Evolutionary conservation across 2,797 vertebrate genomes (phyloP).

Genomic region (Vespertilio murinus): DNA sequence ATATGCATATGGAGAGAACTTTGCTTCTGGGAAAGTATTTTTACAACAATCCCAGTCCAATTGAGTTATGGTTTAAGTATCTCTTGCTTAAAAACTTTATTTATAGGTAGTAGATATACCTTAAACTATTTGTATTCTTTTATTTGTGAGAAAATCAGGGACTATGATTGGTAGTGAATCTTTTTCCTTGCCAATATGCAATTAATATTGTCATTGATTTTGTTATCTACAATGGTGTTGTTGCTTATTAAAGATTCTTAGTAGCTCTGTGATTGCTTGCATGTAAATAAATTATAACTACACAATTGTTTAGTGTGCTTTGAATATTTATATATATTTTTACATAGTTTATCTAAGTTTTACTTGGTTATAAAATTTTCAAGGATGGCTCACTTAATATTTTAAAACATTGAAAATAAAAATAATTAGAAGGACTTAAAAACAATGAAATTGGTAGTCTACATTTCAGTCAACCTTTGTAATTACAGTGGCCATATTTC

Average conservation of each 20-base stretch:
- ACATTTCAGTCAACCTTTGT: not conserved
- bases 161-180: not conserved
- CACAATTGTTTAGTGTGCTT: not conserved
- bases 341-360: not conserved
- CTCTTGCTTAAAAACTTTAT: conserved; percentile 4
- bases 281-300: not conserved
- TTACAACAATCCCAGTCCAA: not conserved
- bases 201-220: conserved; percentile 62
- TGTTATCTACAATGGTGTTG: conserved; percentile 37
- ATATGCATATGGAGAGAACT: conserved; percentile 46
- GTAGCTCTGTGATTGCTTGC: not conserved
- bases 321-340: not conserved
- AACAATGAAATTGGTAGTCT: not conserved
- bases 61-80: conserved; percentile 50
- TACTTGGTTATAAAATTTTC: not conserved
- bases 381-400: not conserved
- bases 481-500: not conserved
- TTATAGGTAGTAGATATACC: conserved; percentile 30
- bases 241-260: conserved; percentile 46
- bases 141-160: conserved; percentile 8
- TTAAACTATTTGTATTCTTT: not conserved
- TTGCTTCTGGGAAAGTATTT: conserved; percentile 51
- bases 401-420: conserved; percentile 15
- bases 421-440: not conserved
- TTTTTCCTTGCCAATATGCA: conserved; percentile 36